These are phyloP conservation scores for Vulpes lagopus DNA, from an alignment of 2,113 vertebrate genomes.

Conservation along the genomic window DNA sequence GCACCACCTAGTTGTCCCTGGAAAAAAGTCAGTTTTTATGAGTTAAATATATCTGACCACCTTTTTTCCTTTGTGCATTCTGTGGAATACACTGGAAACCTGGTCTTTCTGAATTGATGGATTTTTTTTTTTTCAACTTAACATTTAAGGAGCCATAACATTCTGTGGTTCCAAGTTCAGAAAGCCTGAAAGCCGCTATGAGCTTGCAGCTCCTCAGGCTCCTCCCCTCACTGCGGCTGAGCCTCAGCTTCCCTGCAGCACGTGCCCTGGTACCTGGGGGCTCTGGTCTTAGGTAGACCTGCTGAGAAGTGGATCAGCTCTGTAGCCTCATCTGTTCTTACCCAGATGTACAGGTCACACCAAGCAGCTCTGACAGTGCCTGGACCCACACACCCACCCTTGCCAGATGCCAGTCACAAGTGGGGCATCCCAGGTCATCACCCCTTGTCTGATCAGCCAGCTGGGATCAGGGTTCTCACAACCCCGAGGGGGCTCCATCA, in stretches of 20 bases:
- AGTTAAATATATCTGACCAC: background rate
- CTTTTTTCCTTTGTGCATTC: background rate
- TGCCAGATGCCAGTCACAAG: background rate
- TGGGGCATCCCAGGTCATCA: background rate
- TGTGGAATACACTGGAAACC: background rate
- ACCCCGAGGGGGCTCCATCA: background rate
- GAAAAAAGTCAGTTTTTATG: background rate
- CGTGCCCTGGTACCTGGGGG: background rate
- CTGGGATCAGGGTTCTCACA: background rate
- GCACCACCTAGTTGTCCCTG: background rate
- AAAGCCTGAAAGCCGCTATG: background rate
- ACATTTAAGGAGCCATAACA: background rate
- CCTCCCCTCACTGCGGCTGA: too few relatives aligned
- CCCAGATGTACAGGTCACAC: background rate
- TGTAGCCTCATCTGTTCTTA: background rate
- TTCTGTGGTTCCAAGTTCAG: background rate
- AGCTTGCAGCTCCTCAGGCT: rapidly evolving
- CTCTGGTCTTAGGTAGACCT: background rate
- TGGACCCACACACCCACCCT: background rate
- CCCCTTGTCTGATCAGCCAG: too few relatives aligned
- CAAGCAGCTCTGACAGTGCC: background rate
- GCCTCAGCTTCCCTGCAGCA: background rate
- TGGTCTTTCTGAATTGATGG: background rate
- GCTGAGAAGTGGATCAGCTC: background rate
- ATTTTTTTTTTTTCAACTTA: background rate